Evolutionary conservation across 2,797 vertebrate genomes (phyloP), one percentile per base, ranked within the genome.

Genomic region (Lagodon rhomboides): DNA sequence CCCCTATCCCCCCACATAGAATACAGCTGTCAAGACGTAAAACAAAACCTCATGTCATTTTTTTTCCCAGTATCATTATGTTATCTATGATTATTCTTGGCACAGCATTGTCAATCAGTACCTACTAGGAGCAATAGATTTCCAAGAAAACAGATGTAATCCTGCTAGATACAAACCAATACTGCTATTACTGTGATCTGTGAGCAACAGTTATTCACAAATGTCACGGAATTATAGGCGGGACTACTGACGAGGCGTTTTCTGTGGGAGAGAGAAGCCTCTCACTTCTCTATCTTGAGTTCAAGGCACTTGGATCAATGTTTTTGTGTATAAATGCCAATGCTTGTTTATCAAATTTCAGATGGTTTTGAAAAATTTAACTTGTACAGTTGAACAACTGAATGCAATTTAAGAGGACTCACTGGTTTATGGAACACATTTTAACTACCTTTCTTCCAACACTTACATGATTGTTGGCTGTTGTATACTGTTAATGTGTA

Each of bases 121-220:
- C 44, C 0, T 46, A 46, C 44, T 12, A 46, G 46, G 64, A 56
- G 68, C 5, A 73, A 30, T 34, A 8, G 3, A 56, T 80, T 68
- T 65, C 11, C 47, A 38, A 38, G 34, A 38, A 38, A 38, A 38
- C 34, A 9, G 34, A 38, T 38, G 34, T 38, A 38, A 38, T 38
- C 27, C 43, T 38, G 13, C 16, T 23, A n/a, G 5, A n/a, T 41
- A 20, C 54, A 51, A 12, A 58, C 6, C 6, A 53, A 10, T 27
- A n/a, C 22, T 25, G 50, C 53, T 46, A 16, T 12, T 55, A 44
- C 11, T 62, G 9, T 73, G 22, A 47, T 54, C 5, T 15, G 34
- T 51, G 15, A 34, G 44, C 46, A 61, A 30, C 22, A 18, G 53
- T 13, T 50, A n/a, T 74, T 74, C 43, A 62, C 8, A 75, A 44